Percentiles rank a stretch among this genome's conserved stretches.
phyloP scores from a whole-genome alignment of 2,113 vertebrate species.

The Chlorocebus sabaeus region DNA sequence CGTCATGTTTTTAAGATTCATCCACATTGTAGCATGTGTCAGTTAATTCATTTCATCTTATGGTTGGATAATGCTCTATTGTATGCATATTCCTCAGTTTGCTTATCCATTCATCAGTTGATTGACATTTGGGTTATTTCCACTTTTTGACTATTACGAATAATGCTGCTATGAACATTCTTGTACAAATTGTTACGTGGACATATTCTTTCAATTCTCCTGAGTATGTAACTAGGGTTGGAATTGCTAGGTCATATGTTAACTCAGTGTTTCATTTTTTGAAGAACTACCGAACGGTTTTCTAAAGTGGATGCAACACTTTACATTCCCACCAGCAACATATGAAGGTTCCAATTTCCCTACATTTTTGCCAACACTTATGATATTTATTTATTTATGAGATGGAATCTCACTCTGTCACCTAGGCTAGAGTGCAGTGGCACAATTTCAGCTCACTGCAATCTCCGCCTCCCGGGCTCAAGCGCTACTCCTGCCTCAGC shows the following conservation, averaged over 20 bases:
- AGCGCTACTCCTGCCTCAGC: no score
- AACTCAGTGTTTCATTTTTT: conserved; percentile 27
- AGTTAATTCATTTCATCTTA: conserved; percentile 12
- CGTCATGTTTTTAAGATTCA: not conserved
- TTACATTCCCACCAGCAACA: not conserved
- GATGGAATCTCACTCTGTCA: no score
- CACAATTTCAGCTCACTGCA: no score
- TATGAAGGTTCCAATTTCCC: not conserved
- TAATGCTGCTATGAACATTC: not conserved
- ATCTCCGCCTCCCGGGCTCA: no score
- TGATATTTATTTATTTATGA: not conserved
- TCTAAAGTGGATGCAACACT: not conserved
- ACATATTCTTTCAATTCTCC: not conserved
- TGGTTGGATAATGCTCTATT: not conserved
- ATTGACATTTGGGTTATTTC: not conserved
- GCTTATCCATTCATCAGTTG: not conserved
- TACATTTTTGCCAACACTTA: not conserved
- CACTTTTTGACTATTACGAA: not conserved
- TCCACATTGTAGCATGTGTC: not conserved
- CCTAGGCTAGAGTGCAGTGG: no score
- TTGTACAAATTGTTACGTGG: not conserved
- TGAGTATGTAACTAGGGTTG: not conserved
- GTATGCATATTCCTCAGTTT: not conserved
- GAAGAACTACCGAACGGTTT: not conserved
- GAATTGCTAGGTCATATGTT: not conserved